phyloP scores from a whole-genome alignment of 2,888 invertebrate species.

The Chouioia cunea region DNA sequence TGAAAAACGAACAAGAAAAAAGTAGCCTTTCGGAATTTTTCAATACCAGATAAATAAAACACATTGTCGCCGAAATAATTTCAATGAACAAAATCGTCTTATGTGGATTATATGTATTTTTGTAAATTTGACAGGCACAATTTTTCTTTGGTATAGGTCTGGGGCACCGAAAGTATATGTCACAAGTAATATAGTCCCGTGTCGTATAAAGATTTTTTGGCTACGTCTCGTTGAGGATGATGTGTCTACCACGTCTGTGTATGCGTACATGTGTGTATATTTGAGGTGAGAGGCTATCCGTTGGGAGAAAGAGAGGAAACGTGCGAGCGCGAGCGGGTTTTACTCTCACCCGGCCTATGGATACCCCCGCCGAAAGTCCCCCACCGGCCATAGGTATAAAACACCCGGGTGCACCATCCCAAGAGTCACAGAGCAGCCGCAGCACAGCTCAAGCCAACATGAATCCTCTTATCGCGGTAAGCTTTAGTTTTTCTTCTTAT shows the following conservation, averaged over 20 bases:
- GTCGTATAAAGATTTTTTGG: constrained; percentile 13
- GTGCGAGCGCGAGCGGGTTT: constrained; percentile 12
- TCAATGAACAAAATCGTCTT: too few relatives aligned
- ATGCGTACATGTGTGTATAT: too few relatives aligned
- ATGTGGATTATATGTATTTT: too few relatives aligned
- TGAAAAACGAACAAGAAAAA: too few relatives aligned
- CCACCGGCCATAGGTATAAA: constrained; percentile 62
- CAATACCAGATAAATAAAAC: too few relatives aligned
- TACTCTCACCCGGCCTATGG: constrained; percentile 44
- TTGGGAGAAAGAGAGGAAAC: constrained; percentile 21
- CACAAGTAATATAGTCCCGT: background rate
- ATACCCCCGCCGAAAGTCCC: constrained; percentile 32
- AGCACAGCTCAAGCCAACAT: constrained; percentile 67
- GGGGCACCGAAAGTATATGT: constrained; percentile 27
- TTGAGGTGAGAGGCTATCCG: too few relatives aligned
- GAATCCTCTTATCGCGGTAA: constrained; percentile 69
- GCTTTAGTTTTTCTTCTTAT: constrained; percentile 49
- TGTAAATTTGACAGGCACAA: too few relatives aligned
- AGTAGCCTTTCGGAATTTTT: too few relatives aligned
- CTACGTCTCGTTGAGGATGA: background rate
- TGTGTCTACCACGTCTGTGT: too few relatives aligned
- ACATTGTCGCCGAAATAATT: too few relatives aligned
- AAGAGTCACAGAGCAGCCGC: constrained; percentile 66
- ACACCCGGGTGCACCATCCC: constrained; percentile 64
- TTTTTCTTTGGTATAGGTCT: constrained; percentile 41